These are phyloP conservation scores for Tachuris rubrigastra DNA, from an alignment of 2,113 vertebrate genomes.

Conservation along the genomic window DNA sequence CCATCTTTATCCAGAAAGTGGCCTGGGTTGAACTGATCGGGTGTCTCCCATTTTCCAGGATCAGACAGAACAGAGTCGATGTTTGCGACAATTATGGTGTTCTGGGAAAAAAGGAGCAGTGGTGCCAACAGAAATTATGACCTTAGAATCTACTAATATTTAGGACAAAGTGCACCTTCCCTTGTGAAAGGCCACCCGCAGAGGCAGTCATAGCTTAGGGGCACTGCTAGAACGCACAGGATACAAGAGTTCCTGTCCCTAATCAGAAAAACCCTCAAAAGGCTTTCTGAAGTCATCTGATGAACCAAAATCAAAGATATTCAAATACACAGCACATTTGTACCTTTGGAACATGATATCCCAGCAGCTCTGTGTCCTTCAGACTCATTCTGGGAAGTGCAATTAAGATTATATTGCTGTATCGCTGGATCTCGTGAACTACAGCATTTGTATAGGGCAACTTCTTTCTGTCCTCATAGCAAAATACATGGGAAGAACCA, in stretches of 20 bases:
- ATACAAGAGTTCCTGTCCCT: background rate
- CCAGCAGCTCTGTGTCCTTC: slow-evolving; percentile 8
- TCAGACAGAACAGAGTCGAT: slow-evolving; percentile 56
- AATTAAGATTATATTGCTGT: slow-evolving; percentile 1
- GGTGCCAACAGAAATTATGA: background rate
- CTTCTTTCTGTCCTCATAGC: slow-evolving; percentile 18
- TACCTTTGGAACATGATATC: slow-evolving; percentile 55
- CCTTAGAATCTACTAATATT: background rate
- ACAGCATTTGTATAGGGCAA: slow-evolving; percentile 56
- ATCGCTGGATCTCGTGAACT: slow-evolving; percentile 42
- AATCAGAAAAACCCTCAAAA: background rate
- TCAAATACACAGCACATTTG: background rate
- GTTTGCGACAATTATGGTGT: slow-evolving; percentile 34
- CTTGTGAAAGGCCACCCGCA: background rate
- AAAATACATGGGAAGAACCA: background rate
- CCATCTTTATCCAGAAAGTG: slow-evolving; percentile 66
- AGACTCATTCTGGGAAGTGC: background rate
- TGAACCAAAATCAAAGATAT: background rate
- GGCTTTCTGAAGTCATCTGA: background rate
- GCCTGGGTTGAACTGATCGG: slow-evolving; percentile 45
- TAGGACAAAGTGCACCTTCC: background rate
- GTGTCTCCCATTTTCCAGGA: slow-evolving; percentile 60
- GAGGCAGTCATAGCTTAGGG: background rate
- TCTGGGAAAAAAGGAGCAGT: background rate
- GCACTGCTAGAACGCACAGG: background rate